Percentiles rank a stretch among this genome's conserved stretches.
These are phyloP conservation scores for Otis tarda DNA, from an alignment of 2,113 vertebrate genomes.

Conservation along the genomic window DNA sequence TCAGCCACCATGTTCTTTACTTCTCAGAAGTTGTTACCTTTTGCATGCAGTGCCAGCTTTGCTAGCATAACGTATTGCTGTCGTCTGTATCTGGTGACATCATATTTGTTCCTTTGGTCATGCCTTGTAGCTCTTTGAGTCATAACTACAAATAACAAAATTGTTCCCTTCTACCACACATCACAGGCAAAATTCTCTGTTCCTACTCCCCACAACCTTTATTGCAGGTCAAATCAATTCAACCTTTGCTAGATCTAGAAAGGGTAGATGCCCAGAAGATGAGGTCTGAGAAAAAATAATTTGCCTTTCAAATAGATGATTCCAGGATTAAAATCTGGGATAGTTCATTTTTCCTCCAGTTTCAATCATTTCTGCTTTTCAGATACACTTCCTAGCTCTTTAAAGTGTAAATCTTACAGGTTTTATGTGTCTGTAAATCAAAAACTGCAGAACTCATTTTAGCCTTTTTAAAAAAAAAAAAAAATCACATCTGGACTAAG, in stretches of 20 bases:
- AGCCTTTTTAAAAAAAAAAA: background rate
- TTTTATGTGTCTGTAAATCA: slow-evolving; percentile 59
- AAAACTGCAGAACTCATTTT: slow-evolving; percentile 19
- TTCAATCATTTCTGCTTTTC: slow-evolving; percentile 43
- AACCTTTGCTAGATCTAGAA: slow-evolving; percentile 8
- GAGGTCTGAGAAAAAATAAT: slow-evolving; percentile 23
- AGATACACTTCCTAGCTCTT: background rate
- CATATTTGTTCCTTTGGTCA: background rate
- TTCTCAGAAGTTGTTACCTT: background rate
- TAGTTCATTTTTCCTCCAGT: background rate
- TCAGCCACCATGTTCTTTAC: background rate
- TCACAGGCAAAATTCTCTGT: background rate
- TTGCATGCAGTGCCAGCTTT: background rate
- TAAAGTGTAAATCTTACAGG: slow-evolving; percentile 6
- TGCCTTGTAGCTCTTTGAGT: background rate
- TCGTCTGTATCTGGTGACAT: rapidly evolving
- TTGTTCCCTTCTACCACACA: background rate
- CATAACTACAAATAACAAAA: background rate
- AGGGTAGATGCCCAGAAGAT: background rate
- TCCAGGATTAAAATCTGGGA: slow-evolving; percentile 28
- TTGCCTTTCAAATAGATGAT: slow-evolving; percentile 43
- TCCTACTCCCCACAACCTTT: background rate
- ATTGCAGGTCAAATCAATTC: background rate
- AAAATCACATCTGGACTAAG: background rate
- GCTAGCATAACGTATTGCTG: background rate